These are phyloP conservation scores for Rattus rattus DNA, from an alignment of 2,113 vertebrate genomes.

Conservation along the genomic window DNA sequence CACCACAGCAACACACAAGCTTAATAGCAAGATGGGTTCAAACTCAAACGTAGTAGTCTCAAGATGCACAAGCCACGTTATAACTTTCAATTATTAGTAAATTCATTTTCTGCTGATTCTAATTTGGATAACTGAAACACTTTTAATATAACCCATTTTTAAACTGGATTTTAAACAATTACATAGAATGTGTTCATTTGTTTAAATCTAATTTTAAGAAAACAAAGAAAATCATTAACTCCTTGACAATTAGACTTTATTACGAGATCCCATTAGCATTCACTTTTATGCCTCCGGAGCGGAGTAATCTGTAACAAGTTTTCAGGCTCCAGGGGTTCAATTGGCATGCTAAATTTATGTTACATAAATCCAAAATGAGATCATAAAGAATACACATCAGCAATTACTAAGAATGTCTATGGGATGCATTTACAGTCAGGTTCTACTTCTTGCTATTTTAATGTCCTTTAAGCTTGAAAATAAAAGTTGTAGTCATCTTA, in stretches of 20 bases:
- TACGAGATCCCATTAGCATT: background rate
- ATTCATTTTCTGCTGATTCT: background rate
- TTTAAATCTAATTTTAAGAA: conserved; percentile 52
- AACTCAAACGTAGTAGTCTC: conserved; percentile 2
- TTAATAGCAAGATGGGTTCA: conserved; percentile 10
- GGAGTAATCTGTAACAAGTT: background rate
- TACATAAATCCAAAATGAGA: background rate
- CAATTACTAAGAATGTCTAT: background rate
- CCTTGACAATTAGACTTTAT: background rate
- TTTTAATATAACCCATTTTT: conserved; percentile 48
- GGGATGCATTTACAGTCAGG: background rate
- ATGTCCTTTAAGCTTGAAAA: background rate
- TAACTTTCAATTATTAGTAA: conserved; percentile 23
- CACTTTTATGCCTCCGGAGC: conserved; percentile 7
- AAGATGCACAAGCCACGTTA: conserved; percentile 27
- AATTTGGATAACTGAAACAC: conserved; percentile 37
- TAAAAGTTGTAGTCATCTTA: background rate
- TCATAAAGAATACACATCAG: background rate
- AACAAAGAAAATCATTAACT: background rate
- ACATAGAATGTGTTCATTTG: background rate
- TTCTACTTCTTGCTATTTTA: conserved; percentile 19
- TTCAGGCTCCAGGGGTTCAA: background rate
- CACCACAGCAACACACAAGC: background rate
- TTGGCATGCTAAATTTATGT: conserved; percentile 32
- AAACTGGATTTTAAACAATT: conserved; percentile 36